Evolutionary conservation across 2,113 vertebrate species (phyloP).

Genomic region (Ciconia boyciana): DNA sequence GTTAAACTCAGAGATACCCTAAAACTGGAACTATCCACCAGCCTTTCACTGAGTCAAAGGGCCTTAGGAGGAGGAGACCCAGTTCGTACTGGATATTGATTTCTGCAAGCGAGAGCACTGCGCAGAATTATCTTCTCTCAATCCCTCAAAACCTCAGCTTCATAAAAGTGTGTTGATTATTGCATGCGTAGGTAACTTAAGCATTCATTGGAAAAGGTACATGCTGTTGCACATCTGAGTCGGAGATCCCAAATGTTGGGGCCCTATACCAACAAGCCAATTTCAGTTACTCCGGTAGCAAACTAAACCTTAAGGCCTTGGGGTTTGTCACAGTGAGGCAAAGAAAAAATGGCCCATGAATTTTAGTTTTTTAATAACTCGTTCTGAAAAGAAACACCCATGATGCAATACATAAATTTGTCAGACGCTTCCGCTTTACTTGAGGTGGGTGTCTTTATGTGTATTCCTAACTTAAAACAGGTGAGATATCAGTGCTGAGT

Average conservation of each 20-base stretch:
- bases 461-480: neutral
- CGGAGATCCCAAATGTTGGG: fast-evolving
- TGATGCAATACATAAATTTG: neutral
- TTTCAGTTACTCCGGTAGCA: neutral
- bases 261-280: too few species aligned
- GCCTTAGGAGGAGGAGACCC: neutral
- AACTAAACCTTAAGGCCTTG: neutral
- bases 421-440: neutral
- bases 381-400: neutral
- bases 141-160: neutral
- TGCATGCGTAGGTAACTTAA: fast-evolving
- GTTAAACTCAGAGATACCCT: neutral
- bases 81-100: neutral
- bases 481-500: neutral
- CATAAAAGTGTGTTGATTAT: fast-evolving
- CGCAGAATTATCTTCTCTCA: neutral
- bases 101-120: neutral
- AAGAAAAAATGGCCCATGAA: neutral
- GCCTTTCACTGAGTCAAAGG: neutral
- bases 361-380: neutral
- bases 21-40: neutral
- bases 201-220: fast-evolving
- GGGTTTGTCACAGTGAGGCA: neutral
- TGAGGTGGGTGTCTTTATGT: neutral
- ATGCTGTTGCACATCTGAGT: neutral